A percentile compares a stretch with the other conserved stretches of the same genome.
phyloP scores from a whole-genome alignment of 2,797 vertebrate species.

The Gymnopithys bicolor region DNA sequence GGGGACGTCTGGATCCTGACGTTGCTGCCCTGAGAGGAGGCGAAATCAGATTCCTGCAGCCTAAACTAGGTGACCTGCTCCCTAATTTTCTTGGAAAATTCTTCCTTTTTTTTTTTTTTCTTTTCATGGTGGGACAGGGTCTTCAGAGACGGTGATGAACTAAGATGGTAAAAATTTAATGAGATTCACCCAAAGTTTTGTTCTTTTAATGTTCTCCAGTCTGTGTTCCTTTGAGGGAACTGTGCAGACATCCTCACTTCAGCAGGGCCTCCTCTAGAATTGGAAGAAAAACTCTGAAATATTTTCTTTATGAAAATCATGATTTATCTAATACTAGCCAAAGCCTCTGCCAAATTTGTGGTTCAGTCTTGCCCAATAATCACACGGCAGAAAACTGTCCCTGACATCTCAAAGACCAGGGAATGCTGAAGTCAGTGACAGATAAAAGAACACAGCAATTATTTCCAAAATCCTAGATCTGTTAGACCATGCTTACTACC shows the following conservation, averaged over 20 bases:
- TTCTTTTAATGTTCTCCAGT: not conserved
- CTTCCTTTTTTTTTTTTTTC: not conserved
- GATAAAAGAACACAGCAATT: not conserved
- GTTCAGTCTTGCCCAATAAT: not conserved
- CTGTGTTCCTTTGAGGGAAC: not conserved
- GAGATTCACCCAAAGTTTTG: not conserved
- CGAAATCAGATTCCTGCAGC: not conserved
- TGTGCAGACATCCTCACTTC: not conserved
- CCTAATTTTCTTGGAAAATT: not conserved
- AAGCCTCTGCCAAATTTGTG: not conserved
- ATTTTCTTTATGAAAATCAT: not conserved
- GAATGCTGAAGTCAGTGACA: not conserved
- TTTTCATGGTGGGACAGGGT: not conserved
- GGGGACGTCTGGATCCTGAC: fast-evolving
- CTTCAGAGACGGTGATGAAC: not conserved
- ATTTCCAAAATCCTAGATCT: not conserved
- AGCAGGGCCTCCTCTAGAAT: not conserved
- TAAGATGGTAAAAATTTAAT: not conserved
- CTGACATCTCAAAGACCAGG: not conserved
- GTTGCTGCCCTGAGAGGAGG: not conserved
- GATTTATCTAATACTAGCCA: not conserved
- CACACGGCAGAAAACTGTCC: not conserved
- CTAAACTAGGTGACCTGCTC: not conserved
- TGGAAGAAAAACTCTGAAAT: not conserved
- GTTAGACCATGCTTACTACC: not conserved